A percentile compares a stretch with the other conserved stretches of the same genome.
phyloP scores from a whole-genome alignment of 35 echinoderm and acorn worm species.

The Anneissia japonica region DNA sequence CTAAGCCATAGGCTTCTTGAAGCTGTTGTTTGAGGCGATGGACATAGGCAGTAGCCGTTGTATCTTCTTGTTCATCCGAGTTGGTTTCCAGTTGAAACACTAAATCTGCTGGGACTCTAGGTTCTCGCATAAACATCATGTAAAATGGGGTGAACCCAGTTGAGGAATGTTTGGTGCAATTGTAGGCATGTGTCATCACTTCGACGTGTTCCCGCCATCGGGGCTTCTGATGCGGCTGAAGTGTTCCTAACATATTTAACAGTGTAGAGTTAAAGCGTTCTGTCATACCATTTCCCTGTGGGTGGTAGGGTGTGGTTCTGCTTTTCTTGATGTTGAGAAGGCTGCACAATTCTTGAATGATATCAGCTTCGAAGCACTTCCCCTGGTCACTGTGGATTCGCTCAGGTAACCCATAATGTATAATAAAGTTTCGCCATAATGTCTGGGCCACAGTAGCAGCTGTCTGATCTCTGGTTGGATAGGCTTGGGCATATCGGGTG shows the following conservation, averaged over 20 bases:
- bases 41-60: no score
- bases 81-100: no score
- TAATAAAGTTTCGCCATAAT: neutral
- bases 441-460: neutral
- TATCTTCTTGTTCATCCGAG: no score
- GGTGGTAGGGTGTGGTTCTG: conserved; percentile 32
- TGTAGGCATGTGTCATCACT: neutral
- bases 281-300: conserved; percentile 24
- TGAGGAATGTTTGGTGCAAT: neutral
- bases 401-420: conserved; percentile 4
- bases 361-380: conserved; percentile 37
- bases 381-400: conserved; percentile 41
- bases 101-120: neutral
- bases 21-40: neutral
- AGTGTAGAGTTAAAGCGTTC: conserved; percentile 41
- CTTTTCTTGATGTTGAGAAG: conserved; percentile 40
- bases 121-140: neutral
- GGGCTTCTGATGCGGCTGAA: neutral
- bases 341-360: conserved; percentile 28
- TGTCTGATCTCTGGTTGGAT: neutral
- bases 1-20: neutral
- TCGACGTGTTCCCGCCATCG: neutral
- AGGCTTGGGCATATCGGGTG: neutral
- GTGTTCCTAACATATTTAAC: conserved; percentile 6
- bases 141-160: neutral